A percentile compares a stretch with the other conserved stretches of the same genome.
Conservation (phyloP, 2,113 vertebrate species). For the Mirza zaza region DNA sequence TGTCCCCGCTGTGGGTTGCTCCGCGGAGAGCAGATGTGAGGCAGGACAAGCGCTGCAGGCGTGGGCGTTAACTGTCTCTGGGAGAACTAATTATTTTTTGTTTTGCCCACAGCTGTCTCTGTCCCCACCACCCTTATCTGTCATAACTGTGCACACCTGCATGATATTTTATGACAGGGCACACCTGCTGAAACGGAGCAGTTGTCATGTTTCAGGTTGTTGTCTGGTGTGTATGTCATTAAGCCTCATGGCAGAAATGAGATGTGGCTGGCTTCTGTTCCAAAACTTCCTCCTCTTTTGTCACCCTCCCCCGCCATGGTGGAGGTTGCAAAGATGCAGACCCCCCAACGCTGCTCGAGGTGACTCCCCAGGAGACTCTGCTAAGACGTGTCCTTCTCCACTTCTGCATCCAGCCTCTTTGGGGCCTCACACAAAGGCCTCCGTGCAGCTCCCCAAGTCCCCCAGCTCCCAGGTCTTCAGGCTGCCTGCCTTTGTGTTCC, state of each 20-base stretch:
- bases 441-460: too few relatives aligned
- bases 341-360: neutral
- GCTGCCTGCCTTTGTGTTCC: neutral
- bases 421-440: too few relatives aligned
- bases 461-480: neutral
- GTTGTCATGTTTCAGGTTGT: neutral
- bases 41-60: neutral
- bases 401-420: neutral
- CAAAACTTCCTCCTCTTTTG: accelerated
- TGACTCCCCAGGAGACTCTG: neutral
- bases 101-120: neutral
- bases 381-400: too few relatives aligned
- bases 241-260: neutral
- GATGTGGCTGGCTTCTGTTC: neutral
- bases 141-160: neutral
- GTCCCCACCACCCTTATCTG: neutral
- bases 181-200: neutral
- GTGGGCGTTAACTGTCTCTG: accelerated
- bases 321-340: neutral
- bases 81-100: neutral
- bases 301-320: neutral
- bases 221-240: neutral
- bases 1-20: neutral
- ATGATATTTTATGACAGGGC: neutral
- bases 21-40: neutral